phyloP scores from a whole-genome alignment of 2,113 vertebrate species.

The Burhinus oedicnemus region DNA sequence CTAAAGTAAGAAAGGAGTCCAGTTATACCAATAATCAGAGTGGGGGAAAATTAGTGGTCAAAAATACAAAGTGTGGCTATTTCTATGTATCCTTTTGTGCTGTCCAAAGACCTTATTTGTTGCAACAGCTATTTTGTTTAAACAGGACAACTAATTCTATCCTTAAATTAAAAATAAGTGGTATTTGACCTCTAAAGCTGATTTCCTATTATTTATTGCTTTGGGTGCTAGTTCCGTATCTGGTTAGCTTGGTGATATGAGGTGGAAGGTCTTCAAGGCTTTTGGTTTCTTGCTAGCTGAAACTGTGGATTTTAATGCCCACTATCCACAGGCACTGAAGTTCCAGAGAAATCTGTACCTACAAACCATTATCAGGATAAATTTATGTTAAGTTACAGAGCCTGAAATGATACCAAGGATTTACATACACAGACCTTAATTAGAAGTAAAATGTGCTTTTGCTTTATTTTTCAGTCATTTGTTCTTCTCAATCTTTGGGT shows the following conservation, averaged over 20 bases:
- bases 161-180: not conserved
- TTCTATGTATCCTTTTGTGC: not conserved
- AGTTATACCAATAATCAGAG: not conserved
- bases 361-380: not conserved
- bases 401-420: not conserved
- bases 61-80: not conserved
- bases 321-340: not conserved
- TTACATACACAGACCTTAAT: not conserved
- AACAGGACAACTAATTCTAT: not conserved
- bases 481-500: not conserved
- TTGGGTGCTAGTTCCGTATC: not conserved
- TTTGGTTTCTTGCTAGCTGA: not conserved
- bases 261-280: not conserved
- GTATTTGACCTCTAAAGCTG: not conserved
- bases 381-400: not conserved
- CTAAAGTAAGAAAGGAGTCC: not conserved
- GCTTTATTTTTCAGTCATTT: not conserved
- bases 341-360: not conserved
- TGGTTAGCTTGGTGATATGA: not conserved
- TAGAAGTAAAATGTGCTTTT: not conserved
- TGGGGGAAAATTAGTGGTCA: not conserved
- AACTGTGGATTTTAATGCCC: not conserved
- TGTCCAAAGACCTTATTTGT: not conserved
- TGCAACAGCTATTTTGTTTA: not conserved
- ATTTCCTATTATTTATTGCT: not conserved